Evolutionary conservation across 2,888 invertebrate species (phyloP), one percentile per base, ranked within the genome.

Genomic region (Dasysyrphus albostriatus): DNA sequence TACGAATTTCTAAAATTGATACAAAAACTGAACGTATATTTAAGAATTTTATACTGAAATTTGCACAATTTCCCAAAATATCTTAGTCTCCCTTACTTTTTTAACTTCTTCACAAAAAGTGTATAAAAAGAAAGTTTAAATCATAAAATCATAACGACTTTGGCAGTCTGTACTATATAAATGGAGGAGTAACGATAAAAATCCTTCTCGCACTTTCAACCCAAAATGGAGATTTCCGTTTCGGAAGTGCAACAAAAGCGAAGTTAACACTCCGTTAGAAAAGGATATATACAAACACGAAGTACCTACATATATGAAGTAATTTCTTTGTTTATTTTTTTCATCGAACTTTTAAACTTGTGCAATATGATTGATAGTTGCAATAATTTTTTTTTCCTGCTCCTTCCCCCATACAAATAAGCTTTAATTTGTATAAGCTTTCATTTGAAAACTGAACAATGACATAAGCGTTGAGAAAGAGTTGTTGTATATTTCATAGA

Each of bases 221-320:
- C 72, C 72, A 42, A 84, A 84, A 81, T 80, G 72, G 84, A 75
- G 76, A 84, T 84, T 84, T 84, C 84, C 84, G 84, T 59, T 84
- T 19, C 61, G 76, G 80, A 84, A 84, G 42, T 84, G 75, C 84
- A 80, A 76, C 80, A 70, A 75, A 72, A 67, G 24, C 24, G 72
- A 70, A 65, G 70, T 80, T 72, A 80, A 67, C 70, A 65, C 74
- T 42, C 56, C 29, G 9, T 77, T 9, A 24, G 32, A 37, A 67
- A 39, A 63, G 10, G n/a, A n/a, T n/a, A 63, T 58, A 70, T n/a
- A 59, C 49, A 0, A 19, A 42, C 29, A 39, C 9, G 49, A 19
- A 34, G 24, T 16, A n/a, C n/a, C n/a, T n/a, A n/a, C 32, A 3
- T 32, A n/a, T 8, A 69, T 39, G n/a, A 51, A 67, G 19, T 16